Conservation (phyloP, 2,797 vertebrate genomes). For the Enteromius trimaculatus region DNA sequence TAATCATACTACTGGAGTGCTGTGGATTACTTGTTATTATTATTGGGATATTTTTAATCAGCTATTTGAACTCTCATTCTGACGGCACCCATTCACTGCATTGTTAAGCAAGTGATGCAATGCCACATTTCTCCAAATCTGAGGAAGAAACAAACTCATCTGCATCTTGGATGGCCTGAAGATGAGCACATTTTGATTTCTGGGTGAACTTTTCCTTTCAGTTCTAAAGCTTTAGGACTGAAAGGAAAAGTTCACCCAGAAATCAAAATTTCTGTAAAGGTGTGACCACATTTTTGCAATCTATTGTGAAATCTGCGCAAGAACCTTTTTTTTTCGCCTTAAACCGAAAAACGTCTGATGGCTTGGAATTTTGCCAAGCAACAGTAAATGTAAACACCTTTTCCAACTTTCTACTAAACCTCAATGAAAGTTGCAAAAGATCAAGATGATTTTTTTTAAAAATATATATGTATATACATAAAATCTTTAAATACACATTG, state of each 20-base stretch:
- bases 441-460: too few relatives aligned
- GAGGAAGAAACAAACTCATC: neutral
- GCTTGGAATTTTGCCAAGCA: neutral
- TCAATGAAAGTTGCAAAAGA: neutral
- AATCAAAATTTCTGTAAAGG: neutral
- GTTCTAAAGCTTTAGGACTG: too few relatives aligned
- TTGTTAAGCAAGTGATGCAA: neutral
- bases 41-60: neutral
- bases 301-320: neutral
- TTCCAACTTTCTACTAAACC: neutral
- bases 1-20: neutral
- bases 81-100: neutral
- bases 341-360: neutral
- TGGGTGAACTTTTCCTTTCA: too few relatives aligned
- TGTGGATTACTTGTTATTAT: neutral
- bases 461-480: neutral
- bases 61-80: neutral
- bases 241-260: too few relatives aligned
- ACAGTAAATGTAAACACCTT: neutral
- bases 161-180: neutral
- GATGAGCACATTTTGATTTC: neutral
- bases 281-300: neutral
- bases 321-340: neutral
- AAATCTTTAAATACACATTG: neutral
- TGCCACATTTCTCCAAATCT: neutral